Percentiles rank a stretch among this genome's conserved stretches.
phyloP scores from a whole-genome alignment of 2,888 invertebrate species.

The Carterocephalus palaemon region DNA sequence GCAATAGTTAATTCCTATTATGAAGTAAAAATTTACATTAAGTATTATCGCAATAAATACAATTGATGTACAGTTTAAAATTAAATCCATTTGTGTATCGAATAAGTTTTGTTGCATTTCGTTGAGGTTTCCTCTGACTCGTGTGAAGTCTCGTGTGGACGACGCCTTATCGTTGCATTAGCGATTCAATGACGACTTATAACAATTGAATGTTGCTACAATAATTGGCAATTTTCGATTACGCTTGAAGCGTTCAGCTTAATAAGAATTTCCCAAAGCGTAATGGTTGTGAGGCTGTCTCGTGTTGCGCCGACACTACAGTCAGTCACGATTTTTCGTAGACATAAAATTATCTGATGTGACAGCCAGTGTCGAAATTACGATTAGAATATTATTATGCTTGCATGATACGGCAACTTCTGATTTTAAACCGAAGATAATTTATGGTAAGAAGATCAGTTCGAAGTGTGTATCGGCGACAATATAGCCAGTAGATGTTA shows the following conservation, averaged over 20 bases:
- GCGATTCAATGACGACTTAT: constrained; percentile 53
- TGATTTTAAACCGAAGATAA: constrained; percentile 9
- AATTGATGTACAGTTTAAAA: too few relatives aligned
- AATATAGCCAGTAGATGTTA: too few relatives aligned
- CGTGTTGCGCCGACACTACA: constrained; percentile 40
- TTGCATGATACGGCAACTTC: constrained; percentile 30
- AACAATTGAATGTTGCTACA: constrained; percentile 61
- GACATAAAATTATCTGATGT: constrained; percentile 38
- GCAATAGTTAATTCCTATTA: too few relatives aligned
- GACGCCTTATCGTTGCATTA: too few relatives aligned
- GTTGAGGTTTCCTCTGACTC: too few relatives aligned
- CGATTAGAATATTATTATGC: too few relatives aligned
- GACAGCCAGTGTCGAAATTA: constrained; percentile 45
- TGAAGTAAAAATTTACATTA: too few relatives aligned
- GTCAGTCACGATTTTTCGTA: constrained; percentile 51
- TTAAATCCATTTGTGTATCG: too few relatives aligned
- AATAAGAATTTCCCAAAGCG: constrained; percentile 61
- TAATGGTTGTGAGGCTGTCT: constrained; percentile 50
- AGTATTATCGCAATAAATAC: too few relatives aligned
- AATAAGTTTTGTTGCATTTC: too few relatives aligned
- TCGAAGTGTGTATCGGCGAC: too few relatives aligned
- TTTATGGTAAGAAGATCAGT: constrained; percentile 3
- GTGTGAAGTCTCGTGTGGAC: too few relatives aligned
- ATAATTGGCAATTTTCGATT: constrained; percentile 64
- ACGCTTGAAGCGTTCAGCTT: constrained; percentile 47